Evolutionary conservation across 2,797 vertebrate genomes (phyloP), one percentile per base, ranked within the genome.

Genomic region (Morelia viridis): DNA sequence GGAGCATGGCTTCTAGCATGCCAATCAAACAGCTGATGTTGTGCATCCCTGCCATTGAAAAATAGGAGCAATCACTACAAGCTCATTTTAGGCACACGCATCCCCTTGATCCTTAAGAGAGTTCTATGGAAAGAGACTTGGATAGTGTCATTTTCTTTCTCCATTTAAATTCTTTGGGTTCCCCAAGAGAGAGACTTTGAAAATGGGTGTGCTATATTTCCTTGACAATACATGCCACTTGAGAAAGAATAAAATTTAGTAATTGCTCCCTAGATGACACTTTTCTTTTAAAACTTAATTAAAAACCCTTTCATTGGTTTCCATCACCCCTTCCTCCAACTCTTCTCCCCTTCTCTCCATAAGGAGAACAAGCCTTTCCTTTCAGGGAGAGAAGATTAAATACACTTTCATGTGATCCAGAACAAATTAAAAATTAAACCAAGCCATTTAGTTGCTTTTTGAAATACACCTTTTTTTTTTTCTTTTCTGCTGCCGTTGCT

Each of bases 251-350:
- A 61, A 83, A 92, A 90, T 86, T 71, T 91, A 89, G 85, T 50
- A 19, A 91, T 95, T 94, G 93, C 91, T 95, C 94, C 90, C 92
- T 89, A 83, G 94, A 76, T 94, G 91, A 94, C 90, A 80, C 93
- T 92, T 93, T 85, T 93, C 92, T 93, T 95, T 95, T 93, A 92
- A 86, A 87, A 87, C 93, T 96, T 96, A 95, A 97, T 96, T 96
- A 96, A 96, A 85, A 96, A 92, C 89, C 13, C 10, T 84, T 89
- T 93, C 92, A 91, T 88, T 90, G 92, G 35, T 24, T 0, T 22
- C 84, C 53, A 11, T 89, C 9, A 11, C 84, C 50, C 57, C 61
- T 24, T 24, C 88, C 31, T 85, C 84, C 64, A 13, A 46, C 26
- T 84, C 56, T 50, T 86, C 50, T 35, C 3, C 56, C 5, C 41